Percentiles rank a stretch among this genome's conserved stretches.
Conservation (phyloP, 2,797 vertebrate species). For the Darevskia mixta region DNA sequence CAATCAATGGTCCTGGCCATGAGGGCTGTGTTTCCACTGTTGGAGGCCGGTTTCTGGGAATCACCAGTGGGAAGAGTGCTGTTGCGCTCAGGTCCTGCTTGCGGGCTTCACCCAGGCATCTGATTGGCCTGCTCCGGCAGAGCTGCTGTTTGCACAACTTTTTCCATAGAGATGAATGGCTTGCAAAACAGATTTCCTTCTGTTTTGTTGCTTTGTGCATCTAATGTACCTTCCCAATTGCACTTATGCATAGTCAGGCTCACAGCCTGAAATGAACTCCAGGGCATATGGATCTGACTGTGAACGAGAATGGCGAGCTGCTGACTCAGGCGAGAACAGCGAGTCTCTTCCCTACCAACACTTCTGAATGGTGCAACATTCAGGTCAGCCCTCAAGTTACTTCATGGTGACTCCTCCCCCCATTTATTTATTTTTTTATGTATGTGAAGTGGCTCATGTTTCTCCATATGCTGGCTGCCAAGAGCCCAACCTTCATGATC, state of each 20-base stretch:
- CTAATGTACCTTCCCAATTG: background rate
- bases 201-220: background rate
- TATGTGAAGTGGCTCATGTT: background rate
- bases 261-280: constrained; percentile 3
- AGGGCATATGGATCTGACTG: background rate
- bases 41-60: no score
- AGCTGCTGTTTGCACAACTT: background rate
- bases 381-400: background rate
- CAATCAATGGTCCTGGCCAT: no score
- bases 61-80: no score
- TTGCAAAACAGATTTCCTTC: background rate
- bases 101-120: no score
- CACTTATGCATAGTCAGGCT: background rate
- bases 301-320: background rate
- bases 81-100: no score
- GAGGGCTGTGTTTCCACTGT: no score
- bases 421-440: background rate
- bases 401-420: background rate
- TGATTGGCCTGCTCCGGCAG: no score
- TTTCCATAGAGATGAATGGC: background rate
- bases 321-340: background rate
- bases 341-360: background rate
- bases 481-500: background rate
- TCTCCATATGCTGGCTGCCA: background rate
- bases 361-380: background rate